Base-by-base conservation (phyloP, 2,113 vertebrate species). In the Nettapus auritus region DNA sequence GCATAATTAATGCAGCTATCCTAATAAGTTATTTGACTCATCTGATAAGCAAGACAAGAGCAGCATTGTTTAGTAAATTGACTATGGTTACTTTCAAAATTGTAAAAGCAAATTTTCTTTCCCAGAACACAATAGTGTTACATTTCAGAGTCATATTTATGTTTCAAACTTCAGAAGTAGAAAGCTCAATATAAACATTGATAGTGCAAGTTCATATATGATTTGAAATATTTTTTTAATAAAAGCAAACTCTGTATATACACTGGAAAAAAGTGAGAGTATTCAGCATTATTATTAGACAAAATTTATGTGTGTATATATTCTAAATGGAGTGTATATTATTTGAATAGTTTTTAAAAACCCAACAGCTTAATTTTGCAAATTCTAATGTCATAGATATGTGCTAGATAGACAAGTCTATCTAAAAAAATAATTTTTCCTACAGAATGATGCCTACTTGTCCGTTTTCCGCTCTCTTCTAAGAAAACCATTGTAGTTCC, bases 401-500 rank as follows among this genome's bases (percentile, higher is more conserved):
- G 15, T 83, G 26, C 52, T 77, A 88, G 55, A 77, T 8, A 69
- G 11, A 29, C 26, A 55, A 78, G 22, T 36, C 59, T 25, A 84
- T 36, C 46, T 80, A 94, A 86, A 9, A 91, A 42, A 91, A 82
- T 4, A 46, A 7, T 85, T 89, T 86, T 86, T 36, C 55, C 25
- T 69, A 57, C 28, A 70, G 28, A 73, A n/a, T 52, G 26, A 71
- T 87, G 89, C 33, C 34, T 71, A 66, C 9, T 2, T 88, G 69
- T 79, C 36, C 6, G 4, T 91, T 69, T 79, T 71, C 38, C 18
- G 53, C 5, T 76, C 62, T 50, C n/a, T 84, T 82, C 40, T 66
- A 59, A 70, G 46, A 88, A 96, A 95, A 86, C 7, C 53, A 69
- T 26, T 69, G 50, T 36, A 67, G 21, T 40, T 94, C 18, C 59